Percentiles rank a stretch among this genome's conserved stretches.
phyloP scores from a whole-genome alignment of 2,888 invertebrate genomes.

The Zonitis immaculata region DNA sequence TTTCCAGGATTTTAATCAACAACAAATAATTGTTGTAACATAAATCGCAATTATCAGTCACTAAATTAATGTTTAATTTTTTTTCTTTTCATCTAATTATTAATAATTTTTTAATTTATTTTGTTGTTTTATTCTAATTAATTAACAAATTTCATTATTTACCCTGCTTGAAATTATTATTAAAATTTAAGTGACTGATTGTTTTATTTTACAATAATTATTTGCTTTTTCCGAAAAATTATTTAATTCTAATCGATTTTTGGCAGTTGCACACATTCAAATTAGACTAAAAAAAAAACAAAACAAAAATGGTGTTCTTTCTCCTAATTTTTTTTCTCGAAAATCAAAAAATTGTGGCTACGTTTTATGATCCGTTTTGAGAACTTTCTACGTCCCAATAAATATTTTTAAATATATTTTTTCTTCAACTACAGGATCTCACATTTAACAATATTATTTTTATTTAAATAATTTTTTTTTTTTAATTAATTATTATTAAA shows the following conservation, averaged over 20 bases:
- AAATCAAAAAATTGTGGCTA: constrained; percentile 25
- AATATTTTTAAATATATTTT: constrained; percentile 13
- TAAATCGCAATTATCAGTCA: constrained; percentile 3
- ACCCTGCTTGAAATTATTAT: constrained; percentile 47
- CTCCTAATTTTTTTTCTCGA: constrained; percentile 20
- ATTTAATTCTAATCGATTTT: constrained; percentile 17
- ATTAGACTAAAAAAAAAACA: constrained; percentile 24
- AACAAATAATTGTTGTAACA: constrained; percentile 1
- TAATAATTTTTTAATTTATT: constrained; percentile 19
- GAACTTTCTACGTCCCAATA: constrained; percentile 42
- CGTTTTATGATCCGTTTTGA: constrained; percentile 38
- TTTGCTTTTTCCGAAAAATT: constrained; percentile 10
- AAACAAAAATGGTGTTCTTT: constrained; percentile 38
- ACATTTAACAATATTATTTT: constrained; percentile 45
- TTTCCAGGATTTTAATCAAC: neutral
- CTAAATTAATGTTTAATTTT: neutral
- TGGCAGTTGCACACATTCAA: constrained; percentile 45
- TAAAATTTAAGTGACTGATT: constrained; percentile 25
- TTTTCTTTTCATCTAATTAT: constrained; percentile 11
- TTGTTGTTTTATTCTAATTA: constrained; percentile 14
- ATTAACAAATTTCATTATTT: constrained; percentile 34
- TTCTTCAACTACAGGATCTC: constrained; percentile 42
- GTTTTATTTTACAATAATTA: constrained; percentile 19
- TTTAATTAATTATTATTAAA: constrained; percentile 18
- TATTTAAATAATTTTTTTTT: constrained; percentile 21